Evolutionary conservation across 2,888 invertebrate genomes (phyloP).

Genomic region (Myathropa florea): DNA sequence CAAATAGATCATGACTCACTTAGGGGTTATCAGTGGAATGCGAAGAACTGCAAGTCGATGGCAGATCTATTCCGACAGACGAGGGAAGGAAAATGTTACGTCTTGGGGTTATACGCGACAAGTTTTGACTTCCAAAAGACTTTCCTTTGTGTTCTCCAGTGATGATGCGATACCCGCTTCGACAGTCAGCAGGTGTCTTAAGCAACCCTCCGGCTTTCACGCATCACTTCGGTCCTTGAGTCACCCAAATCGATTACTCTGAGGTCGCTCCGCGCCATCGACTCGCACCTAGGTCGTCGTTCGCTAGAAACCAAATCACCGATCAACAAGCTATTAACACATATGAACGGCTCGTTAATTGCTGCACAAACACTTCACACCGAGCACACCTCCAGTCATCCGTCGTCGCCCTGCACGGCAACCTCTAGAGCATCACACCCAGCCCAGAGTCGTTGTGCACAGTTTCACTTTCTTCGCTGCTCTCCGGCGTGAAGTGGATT

Average conservation of each 20-base stretch:
- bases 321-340: constrained; percentile 14
- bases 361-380: constrained; percentile 16
- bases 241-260: not conserved
- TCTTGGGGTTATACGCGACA: too few relatives aligned
- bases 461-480: constrained; percentile 53
- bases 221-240: too few relatives aligned
- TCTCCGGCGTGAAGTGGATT: not conserved
- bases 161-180: too few relatives aligned
- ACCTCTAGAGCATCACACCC: not conserved
- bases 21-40: too few relatives aligned
- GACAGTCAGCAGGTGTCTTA: too few relatives aligned
- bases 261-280: not conserved
- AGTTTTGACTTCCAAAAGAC: too few relatives aligned
- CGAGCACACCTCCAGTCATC: constrained; percentile 32
- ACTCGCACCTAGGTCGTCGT: not conserved
- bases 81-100: too few relatives aligned
- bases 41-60: too few relatives aligned
- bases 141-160: too few relatives aligned
- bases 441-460: constrained; percentile 10
- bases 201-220: too few relatives aligned
- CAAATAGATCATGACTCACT: too few relatives aligned
- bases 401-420: not conserved
- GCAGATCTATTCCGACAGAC: too few relatives aligned
- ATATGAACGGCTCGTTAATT: constrained; percentile 30
- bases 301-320: constrained; percentile 1